A percentile compares a stretch with the other conserved stretches of the same genome.
Evolutionary conservation across 2,797 vertebrate species (phyloP).

Genomic region (Distichodus sexfasciatus): DNA sequence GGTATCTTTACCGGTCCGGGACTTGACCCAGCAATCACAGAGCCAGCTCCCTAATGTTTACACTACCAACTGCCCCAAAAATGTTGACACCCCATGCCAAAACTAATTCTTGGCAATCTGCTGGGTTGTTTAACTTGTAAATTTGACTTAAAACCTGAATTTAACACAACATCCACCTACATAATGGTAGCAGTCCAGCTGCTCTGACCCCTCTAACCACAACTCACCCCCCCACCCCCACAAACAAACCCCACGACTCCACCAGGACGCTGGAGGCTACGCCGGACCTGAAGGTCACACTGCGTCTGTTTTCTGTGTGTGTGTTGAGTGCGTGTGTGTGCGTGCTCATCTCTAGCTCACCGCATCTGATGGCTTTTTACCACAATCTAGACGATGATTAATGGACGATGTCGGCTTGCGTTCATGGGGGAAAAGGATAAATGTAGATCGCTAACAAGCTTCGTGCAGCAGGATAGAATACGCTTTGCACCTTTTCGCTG

Average conservation of each 20-base stretch:
- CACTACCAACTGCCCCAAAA: too few relatives aligned
- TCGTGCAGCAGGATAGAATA: background rate
- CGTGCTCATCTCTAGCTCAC: constrained; percentile 34
- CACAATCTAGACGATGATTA: constrained; percentile 34
- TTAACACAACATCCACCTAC: too few relatives aligned
- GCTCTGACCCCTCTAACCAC: constrained; percentile 28
- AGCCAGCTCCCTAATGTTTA: too few relatives aligned
- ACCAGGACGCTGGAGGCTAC: constrained; percentile 30
- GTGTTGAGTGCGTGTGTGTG: too few relatives aligned
- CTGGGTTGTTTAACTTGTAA: constrained; percentile 3
- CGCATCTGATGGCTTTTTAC: constrained; percentile 33
- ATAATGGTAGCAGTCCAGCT: constrained; percentile 33
- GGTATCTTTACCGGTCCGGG: too few relatives aligned
- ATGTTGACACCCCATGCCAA: too few relatives aligned
- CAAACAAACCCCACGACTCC: constrained; percentile 13
- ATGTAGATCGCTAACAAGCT: constrained; percentile 27
- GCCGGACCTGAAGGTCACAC: constrained; percentile 38
- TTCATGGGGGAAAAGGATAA: constrained; percentile 16
- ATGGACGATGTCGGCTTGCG: constrained; percentile 29
- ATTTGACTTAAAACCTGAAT: constrained; percentile 14
- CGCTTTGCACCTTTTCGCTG: background rate
- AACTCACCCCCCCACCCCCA: constrained; percentile 26
- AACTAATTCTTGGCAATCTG: too few relatives aligned
- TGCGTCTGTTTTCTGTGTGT: too few relatives aligned
- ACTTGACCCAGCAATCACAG: too few relatives aligned